Percentiles rank a stretch among this genome's conserved stretches.
These are phyloP conservation scores for Zophobas atratus DNA, from an alignment of 1,140 invertebrate genomes.

Conservation along the genomic window DNA sequence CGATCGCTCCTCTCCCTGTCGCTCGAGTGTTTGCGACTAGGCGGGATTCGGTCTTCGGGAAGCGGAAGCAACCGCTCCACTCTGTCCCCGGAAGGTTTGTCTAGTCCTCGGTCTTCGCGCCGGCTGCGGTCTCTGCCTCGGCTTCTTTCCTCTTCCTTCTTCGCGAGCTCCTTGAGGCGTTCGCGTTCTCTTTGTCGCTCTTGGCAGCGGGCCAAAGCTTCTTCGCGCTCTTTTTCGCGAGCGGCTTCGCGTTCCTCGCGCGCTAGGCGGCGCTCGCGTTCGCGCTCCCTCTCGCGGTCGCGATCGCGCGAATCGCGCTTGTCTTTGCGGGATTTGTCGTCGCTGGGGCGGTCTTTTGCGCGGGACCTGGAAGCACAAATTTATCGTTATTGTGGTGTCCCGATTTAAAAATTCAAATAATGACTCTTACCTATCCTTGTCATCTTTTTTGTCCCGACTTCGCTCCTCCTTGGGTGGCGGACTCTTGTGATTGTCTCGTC, in stretches of 20 bases:
- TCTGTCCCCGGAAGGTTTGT: slow-evolving; percentile 64
- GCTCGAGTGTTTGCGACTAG: slow-evolving; percentile 61
- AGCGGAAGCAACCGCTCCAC: slow-evolving; percentile 64
- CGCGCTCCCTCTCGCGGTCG: slow-evolving; percentile 68
- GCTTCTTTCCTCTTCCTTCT: slow-evolving; percentile 67
- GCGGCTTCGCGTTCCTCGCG: slow-evolving; percentile 70
- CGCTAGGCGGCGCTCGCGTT: slow-evolving; percentile 67
- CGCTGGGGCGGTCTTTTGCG: slow-evolving; percentile 36
- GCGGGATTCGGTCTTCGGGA: slow-evolving; percentile 63
- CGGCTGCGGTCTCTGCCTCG: slow-evolving; percentile 61
- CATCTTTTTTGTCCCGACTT: slow-evolving; percentile 60
- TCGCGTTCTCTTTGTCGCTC: slow-evolving; percentile 76
- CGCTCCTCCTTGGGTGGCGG: slow-evolving; percentile 60
- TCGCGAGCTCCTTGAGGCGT: slow-evolving; percentile 69
- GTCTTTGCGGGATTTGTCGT: slow-evolving; percentile 57
- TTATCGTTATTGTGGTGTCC: no score
- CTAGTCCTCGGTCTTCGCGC: slow-evolving; percentile 65
- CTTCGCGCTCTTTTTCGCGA: slow-evolving; percentile 73
- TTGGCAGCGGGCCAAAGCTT: slow-evolving; percentile 72
- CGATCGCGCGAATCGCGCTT: slow-evolving; percentile 63
- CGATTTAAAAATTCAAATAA: no score
- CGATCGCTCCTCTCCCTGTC: slow-evolving; percentile 58
- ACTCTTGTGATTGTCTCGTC: slow-evolving; percentile 58
- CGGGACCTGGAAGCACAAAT: slow-evolving; percentile 44
- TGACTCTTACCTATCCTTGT: slow-evolving; percentile 56